Percentiles rank a stretch among this genome's conserved stretches.
These are phyloP conservation scores for Neoaliturus tenellus DNA, from an alignment of 2,888 invertebrate genomes.

Conservation along the genomic window DNA sequence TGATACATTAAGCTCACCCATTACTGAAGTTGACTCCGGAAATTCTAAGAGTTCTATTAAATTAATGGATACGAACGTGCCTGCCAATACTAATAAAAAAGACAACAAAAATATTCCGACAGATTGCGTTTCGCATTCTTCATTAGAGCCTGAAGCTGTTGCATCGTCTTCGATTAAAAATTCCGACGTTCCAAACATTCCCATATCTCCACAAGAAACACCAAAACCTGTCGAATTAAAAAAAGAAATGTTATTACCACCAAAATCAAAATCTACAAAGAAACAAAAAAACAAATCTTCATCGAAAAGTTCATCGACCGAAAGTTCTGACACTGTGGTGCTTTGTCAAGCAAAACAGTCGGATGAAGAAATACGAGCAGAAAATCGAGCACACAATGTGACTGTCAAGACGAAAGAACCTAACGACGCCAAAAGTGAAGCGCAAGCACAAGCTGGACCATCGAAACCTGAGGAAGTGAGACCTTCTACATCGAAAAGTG, in stretches of 20 bases:
- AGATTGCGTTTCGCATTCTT: not conserved
- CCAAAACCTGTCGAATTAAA: not conserved
- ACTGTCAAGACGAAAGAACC: not conserved
- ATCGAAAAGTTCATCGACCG: not conserved
- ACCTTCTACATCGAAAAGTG: slow-evolving; percentile 30
- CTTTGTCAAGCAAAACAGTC: not conserved
- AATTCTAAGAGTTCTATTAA: too few relatives aligned
- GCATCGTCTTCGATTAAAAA: not conserved
- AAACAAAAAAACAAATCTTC: not conserved
- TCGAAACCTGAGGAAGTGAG: not conserved
- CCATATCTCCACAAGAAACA: not conserved
- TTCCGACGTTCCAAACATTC: not conserved
- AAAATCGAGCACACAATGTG: not conserved
- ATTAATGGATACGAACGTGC: not conserved
- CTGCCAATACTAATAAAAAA: not conserved
- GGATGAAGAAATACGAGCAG: not conserved
- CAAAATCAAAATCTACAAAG: not conserved
- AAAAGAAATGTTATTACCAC: not conserved
- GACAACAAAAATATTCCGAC: not conserved
- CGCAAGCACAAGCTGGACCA: not conserved
- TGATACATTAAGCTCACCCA: too few relatives aligned
- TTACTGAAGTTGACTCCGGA: too few relatives aligned
- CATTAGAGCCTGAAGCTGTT: not conserved
- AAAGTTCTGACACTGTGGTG: not conserved
- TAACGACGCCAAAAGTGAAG: not conserved